These are phyloP conservation scores for Xiphorhynchus elegans DNA, from an alignment of 2,113 vertebrate species.

Conservation along the genomic window DNA sequence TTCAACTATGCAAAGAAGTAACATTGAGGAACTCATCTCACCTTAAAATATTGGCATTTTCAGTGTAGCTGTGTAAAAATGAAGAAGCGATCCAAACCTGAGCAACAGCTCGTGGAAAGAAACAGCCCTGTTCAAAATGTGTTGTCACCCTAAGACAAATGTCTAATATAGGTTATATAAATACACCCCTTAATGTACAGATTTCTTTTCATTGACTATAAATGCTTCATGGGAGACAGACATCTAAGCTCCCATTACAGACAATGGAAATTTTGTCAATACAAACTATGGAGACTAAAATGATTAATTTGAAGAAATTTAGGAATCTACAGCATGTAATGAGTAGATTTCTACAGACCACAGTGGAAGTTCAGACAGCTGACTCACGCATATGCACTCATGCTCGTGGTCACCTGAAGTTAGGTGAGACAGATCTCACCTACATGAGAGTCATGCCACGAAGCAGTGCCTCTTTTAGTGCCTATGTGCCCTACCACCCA, in stretches of 20 bases:
- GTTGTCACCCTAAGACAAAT: background rate
- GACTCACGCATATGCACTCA: background rate
- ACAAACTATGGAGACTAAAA: background rate
- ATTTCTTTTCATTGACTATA: background rate
- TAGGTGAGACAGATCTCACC: background rate
- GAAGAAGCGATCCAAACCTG: background rate
- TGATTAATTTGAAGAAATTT: background rate
- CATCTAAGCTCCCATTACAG: background rate
- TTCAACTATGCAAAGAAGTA: background rate
- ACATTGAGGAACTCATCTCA: background rate
- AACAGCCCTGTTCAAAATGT: background rate
- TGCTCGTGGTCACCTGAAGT: fast-evolving
- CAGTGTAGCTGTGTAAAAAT: background rate
- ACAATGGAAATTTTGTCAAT: background rate
- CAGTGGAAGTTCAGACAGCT: background rate
- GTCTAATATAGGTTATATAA: background rate
- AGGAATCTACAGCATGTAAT: background rate
- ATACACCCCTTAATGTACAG: background rate
- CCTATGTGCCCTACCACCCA: background rate
- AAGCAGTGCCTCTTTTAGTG: background rate
- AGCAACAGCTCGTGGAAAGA: background rate
- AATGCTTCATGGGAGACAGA: background rate
- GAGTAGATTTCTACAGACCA: background rate
- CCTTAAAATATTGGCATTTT: background rate
- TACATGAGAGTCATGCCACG: background rate